phyloP scores from a whole-genome alignment of 2,888 invertebrate species.

The Kuschelorhynchus macadamiae region DNA sequence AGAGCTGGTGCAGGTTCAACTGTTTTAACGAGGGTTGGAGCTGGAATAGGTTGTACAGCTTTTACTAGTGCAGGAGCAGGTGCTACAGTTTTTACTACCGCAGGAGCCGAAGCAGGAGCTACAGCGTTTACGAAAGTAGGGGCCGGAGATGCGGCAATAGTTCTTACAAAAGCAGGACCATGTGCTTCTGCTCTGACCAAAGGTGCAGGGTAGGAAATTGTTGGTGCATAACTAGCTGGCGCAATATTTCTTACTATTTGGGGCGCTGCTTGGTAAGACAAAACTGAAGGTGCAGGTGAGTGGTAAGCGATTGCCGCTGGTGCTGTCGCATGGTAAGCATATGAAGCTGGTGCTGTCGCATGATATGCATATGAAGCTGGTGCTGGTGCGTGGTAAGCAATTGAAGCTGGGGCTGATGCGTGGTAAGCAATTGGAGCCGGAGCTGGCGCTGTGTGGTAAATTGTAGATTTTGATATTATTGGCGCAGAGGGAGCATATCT shows the following conservation, averaged over 20 bases:
- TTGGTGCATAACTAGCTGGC: neutral
- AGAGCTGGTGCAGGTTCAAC: constrained; percentile 21
- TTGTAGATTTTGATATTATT: constrained; percentile 6
- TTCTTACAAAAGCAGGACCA: too few species aligned
- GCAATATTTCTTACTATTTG: too few species aligned
- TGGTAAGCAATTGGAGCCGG: neutral
- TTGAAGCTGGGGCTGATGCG: constrained; percentile 38
- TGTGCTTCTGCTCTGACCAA: neutral
- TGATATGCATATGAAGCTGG: constrained; percentile 3
- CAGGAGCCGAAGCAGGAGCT: constrained; percentile 9
- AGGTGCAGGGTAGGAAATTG: constrained; percentile 60
- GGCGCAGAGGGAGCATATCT: constrained; percentile 26
- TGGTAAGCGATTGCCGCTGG: constrained; percentile 24
- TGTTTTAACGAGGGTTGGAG: neutral
- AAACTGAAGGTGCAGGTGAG: constrained; percentile 57
- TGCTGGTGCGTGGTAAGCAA: constrained; percentile 10
- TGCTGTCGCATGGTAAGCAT: constrained; percentile 27
- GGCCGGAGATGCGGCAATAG: too few species aligned
- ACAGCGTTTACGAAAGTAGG: neutral
- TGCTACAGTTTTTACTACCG: neutral
- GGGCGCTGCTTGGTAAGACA: constrained; percentile 52
- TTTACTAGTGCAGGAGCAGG: constrained; percentile 58
- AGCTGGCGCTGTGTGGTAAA: constrained; percentile 11
- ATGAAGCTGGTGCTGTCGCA: neutral
- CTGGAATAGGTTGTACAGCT: neutral